A percentile compares a stretch with the other conserved stretches of the same genome.
These are phyloP conservation scores for Rhynchomys soricoides DNA, from an alignment of 2,113 vertebrate species.

Conservation along the genomic window DNA sequence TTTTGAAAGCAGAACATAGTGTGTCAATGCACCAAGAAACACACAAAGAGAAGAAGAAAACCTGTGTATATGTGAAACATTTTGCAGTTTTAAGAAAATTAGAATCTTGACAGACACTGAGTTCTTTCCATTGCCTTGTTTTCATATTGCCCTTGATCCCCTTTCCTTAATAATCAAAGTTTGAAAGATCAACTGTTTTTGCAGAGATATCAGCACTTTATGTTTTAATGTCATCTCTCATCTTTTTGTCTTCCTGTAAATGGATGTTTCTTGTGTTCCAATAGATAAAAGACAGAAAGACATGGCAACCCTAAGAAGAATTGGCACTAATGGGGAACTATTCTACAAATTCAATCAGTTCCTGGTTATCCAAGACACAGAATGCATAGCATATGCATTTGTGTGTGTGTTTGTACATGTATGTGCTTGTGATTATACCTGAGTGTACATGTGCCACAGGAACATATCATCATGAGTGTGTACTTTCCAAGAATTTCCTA, in stretches of 20 bases:
- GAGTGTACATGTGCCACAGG: neutral
- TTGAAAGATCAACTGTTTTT: neutral
- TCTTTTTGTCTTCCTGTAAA: neutral
- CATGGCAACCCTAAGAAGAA: neutral
- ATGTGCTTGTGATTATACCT: no score
- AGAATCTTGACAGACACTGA: neutral
- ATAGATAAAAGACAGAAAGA: neutral
- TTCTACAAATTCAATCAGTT: neutral
- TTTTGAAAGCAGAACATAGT: slow-evolving; percentile 22
- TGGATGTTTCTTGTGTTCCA: neutral
- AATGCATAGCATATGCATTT: neutral
- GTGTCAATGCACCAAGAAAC: neutral
- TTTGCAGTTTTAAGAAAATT: neutral
- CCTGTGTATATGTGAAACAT: neutral
- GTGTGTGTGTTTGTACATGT: neutral
- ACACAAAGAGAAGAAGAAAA: neutral
- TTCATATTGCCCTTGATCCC: neutral
- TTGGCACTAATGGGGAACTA: neutral
- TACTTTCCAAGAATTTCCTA: neutral
- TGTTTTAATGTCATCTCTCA: neutral
- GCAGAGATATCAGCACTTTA: neutral
- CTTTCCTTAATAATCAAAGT: slow-evolving; percentile 18
- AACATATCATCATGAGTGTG: neutral
- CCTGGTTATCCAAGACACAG: neutral
- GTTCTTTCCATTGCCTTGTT: neutral